Evolutionary conservation across 2,888 invertebrate species (phyloP).

Genomic region (Oegoconia quadripuncta): DNA sequence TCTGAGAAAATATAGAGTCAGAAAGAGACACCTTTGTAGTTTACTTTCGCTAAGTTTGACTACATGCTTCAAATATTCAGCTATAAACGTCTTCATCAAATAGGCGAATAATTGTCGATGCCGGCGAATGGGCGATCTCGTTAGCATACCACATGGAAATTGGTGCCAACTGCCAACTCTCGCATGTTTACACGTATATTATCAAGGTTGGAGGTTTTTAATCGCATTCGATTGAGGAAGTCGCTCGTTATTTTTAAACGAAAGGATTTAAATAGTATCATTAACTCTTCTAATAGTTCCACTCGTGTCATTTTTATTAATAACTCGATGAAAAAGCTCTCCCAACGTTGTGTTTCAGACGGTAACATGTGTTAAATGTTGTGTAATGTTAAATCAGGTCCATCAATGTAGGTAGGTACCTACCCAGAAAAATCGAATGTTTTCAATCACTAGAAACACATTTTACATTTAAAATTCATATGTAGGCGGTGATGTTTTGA

Average conservation of each 20-base stretch:
- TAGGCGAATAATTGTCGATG: constrained; percentile 40
- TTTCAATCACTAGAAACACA: no score
- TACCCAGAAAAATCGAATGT: no score
- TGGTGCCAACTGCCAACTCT: constrained; percentile 46
- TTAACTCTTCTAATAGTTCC: constrained; percentile 8
- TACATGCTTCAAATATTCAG: constrained; percentile 5
- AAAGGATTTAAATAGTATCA: constrained; percentile 14
- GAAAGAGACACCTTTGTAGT: no score
- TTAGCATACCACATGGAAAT: constrained; percentile 48
- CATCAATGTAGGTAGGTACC: no score
- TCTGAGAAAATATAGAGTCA: no score
- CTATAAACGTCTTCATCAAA: constrained; percentile 43
- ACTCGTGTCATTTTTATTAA: constrained; percentile 9
- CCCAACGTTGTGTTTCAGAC: background rate
- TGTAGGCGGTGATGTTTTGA: no score
- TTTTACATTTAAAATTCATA: no score
- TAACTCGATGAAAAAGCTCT: constrained; percentile 1
- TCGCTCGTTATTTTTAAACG: constrained; percentile 14
- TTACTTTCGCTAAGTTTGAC: background rate
- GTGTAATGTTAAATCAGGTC: no score
- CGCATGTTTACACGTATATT: constrained; percentile 31
- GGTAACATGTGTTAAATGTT: background rate
- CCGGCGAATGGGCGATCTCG: constrained; percentile 44
- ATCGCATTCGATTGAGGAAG: constrained; percentile 32
- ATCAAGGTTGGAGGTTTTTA: constrained; percentile 41